Conservation (phyloP, 2,888 invertebrate species). For the Campoplex capitator region DNA sequence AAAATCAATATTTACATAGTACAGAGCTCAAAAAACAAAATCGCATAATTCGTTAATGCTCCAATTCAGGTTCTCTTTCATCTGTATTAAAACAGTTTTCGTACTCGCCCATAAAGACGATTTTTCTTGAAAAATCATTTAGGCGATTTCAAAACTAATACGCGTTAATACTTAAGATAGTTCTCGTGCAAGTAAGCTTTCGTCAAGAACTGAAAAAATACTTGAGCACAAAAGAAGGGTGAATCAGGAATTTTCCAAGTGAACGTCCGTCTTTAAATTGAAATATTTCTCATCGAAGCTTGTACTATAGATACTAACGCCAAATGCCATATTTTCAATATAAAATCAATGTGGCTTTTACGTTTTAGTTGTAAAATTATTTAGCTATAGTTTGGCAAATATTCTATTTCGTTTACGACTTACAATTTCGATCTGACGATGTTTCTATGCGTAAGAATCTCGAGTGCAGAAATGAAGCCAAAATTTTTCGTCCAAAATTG, state of each 20-base stretch:
- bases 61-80: not conserved
- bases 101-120: not conserved
- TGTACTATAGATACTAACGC: not conserved
- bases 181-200: not conserved
- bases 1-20: not conserved
- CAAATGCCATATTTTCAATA: not conserved
- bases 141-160: not conserved
- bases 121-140: not conserved
- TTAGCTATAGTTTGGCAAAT: not conserved
- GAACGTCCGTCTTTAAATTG: not conserved
- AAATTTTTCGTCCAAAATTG: not conserved
- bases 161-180: not conserved
- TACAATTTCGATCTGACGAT: not conserved
- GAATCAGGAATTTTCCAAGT: not conserved
- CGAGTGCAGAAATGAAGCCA: not conserved
- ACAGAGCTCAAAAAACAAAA: not conserved
- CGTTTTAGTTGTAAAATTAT: not conserved
- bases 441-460: not conserved
- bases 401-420: not conserved
- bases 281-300: not conserved
- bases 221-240: not conserved
- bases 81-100: not conserved
- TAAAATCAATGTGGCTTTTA: not conserved
- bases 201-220: not conserved
- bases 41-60: not conserved